Evolutionary conservation across 37 sponge, comb jelly and placozoan species (phyloP), one percentile per base, ranked within the genome.

Genomic region (Chondrilla cf. caribensis): DNA sequence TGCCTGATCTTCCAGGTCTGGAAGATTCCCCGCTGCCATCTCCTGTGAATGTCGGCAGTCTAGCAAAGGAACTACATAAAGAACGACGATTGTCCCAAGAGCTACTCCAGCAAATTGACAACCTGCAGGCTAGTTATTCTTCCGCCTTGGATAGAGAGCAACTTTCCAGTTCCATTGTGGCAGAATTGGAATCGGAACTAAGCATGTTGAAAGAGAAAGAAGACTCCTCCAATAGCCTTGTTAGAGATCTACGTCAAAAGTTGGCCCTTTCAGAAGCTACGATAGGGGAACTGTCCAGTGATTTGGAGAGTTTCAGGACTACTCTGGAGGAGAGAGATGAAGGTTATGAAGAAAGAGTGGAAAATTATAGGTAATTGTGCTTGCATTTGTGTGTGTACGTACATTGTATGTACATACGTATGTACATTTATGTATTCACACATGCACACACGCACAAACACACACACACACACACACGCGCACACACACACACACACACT

Each of bases 341-440:
- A n/a, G 76, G 76, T n/a, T 73, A 73, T 6, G 76, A 73, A 24
- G 76, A 73, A 37, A 73, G 76, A 73, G 41, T 73, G 22, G 0
- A 42, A 37, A 15, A n/a, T 21, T 73, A 73, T 33, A 67, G 68
- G 68, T 67, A 32, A 33, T 28, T 67, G 33, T 8, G 33, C 6
- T 47, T 6, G 6, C 9, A 47, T 11, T 6, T 47, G 11, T 11
- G 11, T 47, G 11, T 47, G 51, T 47, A 47, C 11, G 51, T 47
- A 47, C 51, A 47, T 47, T 6, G 6, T 6, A 47, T 11, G 51
- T 47, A 47, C 51, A 47, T 47, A 47, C 11, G 51, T 47, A 47
- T 47, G 51, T 47, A 47, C 51, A 14, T 11, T 11, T 47, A 47
- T 47, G 51, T 11, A 47, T 11, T 6, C 51, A 47, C 51, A 47